Percentiles rank a stretch among this genome's conserved stretches.
Evolutionary conservation across 2,113 vertebrate genomes (phyloP).

Genomic region (Thamnaconus septentrionalis): DNA sequence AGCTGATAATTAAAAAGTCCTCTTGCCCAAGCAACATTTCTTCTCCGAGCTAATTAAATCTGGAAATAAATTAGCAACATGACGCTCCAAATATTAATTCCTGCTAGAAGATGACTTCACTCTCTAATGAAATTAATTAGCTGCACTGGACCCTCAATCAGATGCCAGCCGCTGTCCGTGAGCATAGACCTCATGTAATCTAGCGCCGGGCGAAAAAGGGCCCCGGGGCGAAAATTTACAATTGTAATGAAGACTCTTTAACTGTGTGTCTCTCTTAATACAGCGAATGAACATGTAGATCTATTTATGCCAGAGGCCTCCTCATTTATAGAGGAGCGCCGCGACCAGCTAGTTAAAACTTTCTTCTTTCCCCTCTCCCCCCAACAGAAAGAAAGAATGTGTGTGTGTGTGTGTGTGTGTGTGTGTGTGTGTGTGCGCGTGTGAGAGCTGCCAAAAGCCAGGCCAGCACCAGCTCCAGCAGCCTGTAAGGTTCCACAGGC

Average conservation of each 20-base stretch:
- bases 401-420: conserved; percentile 11
- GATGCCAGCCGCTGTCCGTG: conserved; percentile 97
- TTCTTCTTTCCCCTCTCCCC: conserved; percentile 49
- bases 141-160: conserved; percentile 99
- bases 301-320: conserved; percentile 90
- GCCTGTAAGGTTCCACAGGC: conserved; percentile 65
- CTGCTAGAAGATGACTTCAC: conserved; percentile 99
- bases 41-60: conserved; percentile 99
- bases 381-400: conserved; percentile 56
- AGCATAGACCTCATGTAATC: conserved; percentile 99
- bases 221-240: conserved; percentile 97
- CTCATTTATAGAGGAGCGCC: conserved; percentile 86
- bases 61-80: conserved; percentile 99
- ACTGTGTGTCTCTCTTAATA: conserved; percentile 96
- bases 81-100: conserved; percentile 99
- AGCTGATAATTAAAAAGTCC: conserved; percentile 99
- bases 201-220: conserved; percentile 85
- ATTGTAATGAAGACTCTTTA: conserved; percentile 99
- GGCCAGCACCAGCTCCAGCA: conserved; percentile 68
- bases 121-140: conserved; percentile 99
- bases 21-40: conserved; percentile 99
- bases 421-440: conserved; percentile 41
- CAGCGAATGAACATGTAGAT: conserved; percentile 92
- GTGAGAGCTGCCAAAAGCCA: conserved; percentile 66
- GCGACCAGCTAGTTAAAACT: conserved; percentile 86